phyloP scores from a whole-genome alignment of 2,888 invertebrate species.

The Apodemia hepburni region DNA sequence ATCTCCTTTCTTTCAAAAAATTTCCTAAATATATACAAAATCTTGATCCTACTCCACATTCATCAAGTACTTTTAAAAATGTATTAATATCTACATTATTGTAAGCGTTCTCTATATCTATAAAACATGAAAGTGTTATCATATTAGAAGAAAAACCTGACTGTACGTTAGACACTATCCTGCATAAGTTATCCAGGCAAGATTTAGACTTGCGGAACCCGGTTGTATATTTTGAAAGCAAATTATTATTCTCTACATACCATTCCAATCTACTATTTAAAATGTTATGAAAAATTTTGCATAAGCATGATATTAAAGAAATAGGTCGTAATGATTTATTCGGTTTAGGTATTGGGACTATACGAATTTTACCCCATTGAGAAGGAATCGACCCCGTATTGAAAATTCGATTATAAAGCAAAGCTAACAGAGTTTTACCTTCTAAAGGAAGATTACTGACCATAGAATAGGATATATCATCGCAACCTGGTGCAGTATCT shows the following conservation, averaged over 20 bases:
- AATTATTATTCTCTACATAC: constrained; percentile 26
- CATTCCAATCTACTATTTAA: constrained; percentile 31
- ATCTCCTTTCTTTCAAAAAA: constrained; percentile 17
- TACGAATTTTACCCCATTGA: constrained; percentile 23
- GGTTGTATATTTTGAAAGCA: constrained; percentile 21
- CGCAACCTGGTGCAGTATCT: constrained; percentile 26
- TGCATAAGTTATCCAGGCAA: constrained; percentile 25
- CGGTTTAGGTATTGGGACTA: constrained; percentile 23
- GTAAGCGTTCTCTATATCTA: constrained; percentile 31
- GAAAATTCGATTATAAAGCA: constrained; percentile 23
- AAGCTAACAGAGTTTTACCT: constrained; percentile 22
- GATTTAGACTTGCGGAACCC: constrained; percentile 29
- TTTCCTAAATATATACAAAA: constrained; percentile 23
- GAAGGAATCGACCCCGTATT: constrained; percentile 17
- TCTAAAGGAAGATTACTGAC: constrained; percentile 22
- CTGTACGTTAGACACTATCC: constrained; percentile 24
- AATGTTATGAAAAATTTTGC: constrained; percentile 32
- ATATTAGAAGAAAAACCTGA: constrained; percentile 29
- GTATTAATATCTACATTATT: constrained; percentile 21
- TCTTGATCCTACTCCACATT: constrained; percentile 17
- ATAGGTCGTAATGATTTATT: constrained; percentile 22
- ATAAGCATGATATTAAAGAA: constrained; percentile 29
- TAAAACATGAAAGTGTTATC: constrained; percentile 32
- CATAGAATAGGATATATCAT: constrained; percentile 28
- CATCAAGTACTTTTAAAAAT: constrained; percentile 24